Evolutionary conservation across 2,113 vertebrate genomes (phyloP).

Genomic region (Charina bottae): DNA sequence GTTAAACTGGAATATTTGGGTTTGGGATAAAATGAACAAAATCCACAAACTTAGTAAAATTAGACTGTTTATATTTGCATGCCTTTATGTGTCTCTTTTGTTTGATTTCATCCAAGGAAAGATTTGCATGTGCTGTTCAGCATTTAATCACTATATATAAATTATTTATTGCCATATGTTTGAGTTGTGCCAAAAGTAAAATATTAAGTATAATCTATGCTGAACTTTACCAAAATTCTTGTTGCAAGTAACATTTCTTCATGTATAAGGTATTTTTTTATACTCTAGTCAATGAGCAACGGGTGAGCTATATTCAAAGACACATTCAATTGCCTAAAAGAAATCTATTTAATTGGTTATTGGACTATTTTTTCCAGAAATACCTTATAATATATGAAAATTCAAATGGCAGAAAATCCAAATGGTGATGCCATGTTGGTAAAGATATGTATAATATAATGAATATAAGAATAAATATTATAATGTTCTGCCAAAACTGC

Average conservation of each 20-base stretch:
- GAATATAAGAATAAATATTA: background rate
- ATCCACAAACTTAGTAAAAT: background rate
- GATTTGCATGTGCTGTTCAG: background rate
- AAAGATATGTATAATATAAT: background rate
- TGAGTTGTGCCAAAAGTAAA: background rate
- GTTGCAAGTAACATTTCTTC: background rate
- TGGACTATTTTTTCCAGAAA: background rate
- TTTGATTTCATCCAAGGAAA: background rate
- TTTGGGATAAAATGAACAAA: background rate
- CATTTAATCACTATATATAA: background rate
- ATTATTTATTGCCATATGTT: background rate
- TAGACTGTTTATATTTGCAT: background rate
- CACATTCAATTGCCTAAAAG: background rate
- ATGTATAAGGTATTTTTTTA: background rate
- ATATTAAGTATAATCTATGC: background rate
- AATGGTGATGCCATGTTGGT: background rate
- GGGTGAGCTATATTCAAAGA: background rate
- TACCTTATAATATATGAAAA: background rate
- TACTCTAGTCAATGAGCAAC: background rate
- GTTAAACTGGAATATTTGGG: background rate
- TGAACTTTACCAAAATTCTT: background rate
- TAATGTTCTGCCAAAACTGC: background rate
- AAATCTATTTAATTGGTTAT: background rate
- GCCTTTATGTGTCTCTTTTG: background rate
- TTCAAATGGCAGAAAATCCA: background rate